Conservation (phyloP, 2,113 vertebrate species). For the Haliaeetus leucogaster region DNA sequence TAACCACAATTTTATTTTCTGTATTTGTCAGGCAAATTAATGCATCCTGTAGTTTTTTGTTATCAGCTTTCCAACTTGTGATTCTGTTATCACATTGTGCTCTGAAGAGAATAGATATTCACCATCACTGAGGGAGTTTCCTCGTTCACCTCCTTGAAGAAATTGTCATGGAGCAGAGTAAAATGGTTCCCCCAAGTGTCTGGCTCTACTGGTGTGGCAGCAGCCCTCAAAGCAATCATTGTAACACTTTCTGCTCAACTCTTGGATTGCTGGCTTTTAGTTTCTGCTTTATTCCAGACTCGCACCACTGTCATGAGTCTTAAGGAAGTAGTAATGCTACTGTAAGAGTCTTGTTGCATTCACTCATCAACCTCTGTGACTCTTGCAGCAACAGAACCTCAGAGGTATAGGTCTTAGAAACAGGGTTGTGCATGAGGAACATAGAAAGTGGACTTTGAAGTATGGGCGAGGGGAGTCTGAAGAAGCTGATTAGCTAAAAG, state of each 20-base stretch:
- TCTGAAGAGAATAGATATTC: neutral
- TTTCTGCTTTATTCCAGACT: neutral
- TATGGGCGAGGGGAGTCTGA: neutral
- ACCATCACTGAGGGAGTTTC: neutral
- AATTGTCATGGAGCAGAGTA: neutral
- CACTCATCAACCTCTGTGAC: neutral
- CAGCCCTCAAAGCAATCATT: neutral
- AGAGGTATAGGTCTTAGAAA: neutral
- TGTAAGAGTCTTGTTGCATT: neutral
- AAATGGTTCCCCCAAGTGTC: neutral
- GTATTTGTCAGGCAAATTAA: neutral
- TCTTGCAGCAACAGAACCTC: neutral
- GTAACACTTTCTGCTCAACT: neutral
- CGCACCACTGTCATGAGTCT: neutral
- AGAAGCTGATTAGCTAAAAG: neutral
- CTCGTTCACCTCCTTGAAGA: neutral
- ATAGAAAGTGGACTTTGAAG: neutral
- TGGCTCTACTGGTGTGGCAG: neutral
- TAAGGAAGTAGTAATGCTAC: neutral
- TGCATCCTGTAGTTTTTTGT: neutral
- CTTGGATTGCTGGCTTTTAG: neutral
- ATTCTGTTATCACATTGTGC: neutral
- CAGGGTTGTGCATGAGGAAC: neutral
- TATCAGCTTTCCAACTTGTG: neutral
- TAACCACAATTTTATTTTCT: neutral